Evolutionary conservation across 2,888 invertebrate genomes (phyloP).

Genomic region (Carabus problematicus): DNA sequence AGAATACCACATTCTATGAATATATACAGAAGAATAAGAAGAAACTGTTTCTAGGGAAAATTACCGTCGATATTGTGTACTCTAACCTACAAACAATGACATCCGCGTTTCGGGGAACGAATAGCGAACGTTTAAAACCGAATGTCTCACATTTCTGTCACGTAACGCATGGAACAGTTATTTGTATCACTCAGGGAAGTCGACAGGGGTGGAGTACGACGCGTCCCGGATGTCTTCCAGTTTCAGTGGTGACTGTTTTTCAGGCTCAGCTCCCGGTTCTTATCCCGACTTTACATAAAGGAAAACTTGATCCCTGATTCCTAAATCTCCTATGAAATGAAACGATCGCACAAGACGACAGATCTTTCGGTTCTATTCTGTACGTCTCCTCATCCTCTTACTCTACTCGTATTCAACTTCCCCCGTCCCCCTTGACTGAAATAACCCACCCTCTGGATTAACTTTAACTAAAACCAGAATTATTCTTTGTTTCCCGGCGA

Average conservation of each 20-base stretch:
- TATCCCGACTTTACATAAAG: constrained; percentile 38
- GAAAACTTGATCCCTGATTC: constrained; percentile 38
- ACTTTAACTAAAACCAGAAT: too few species aligned
- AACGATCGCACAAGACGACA: constrained; percentile 16
- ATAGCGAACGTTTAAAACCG: constrained; percentile 5
- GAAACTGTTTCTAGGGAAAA: too few species aligned
- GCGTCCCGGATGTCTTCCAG: constrained; percentile 12
- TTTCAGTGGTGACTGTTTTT: constrained; percentile 5
- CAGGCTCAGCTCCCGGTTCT: constrained; percentile 18
- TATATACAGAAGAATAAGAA: too few species aligned
- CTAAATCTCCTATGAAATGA: neutral
- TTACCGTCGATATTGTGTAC: too few species aligned
- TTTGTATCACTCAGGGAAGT: constrained; percentile 37
- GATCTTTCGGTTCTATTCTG: too few species aligned
- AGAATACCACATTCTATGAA: too few species aligned
- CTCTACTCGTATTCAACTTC: too few species aligned
- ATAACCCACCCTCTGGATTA: too few species aligned
- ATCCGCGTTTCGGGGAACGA: neutral
- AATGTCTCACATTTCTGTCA: constrained; percentile 31
- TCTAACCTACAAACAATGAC: constrained; percentile 3
- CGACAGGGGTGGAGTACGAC: neutral
- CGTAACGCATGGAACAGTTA: constrained; percentile 34
- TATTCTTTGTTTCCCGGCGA: too few species aligned
- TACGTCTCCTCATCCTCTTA: too few species aligned
- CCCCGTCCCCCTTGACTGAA: too few species aligned